Base-by-base conservation (phyloP, 2,797 vertebrate genomes). In the Siniperca scherzeri region DNA sequence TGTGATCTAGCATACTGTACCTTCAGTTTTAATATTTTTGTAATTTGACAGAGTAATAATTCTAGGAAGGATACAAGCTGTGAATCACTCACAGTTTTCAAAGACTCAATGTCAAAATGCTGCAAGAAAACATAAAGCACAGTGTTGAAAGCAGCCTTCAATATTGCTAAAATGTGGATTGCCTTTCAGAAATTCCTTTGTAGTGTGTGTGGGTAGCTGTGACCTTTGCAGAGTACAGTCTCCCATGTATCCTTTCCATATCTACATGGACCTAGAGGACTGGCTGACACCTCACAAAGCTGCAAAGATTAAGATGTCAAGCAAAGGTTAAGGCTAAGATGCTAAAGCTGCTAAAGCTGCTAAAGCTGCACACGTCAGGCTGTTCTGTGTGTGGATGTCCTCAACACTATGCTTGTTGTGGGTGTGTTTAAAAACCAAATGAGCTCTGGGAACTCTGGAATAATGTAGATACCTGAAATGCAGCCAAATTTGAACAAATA, bases 281-380 rank as follows among this genome's bases (percentile, higher is more conserved):
- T 9, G 67, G 76, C 85, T 85, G 88, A 91, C 88, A 88, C 87
- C 87, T 91, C 88, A 80, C 83, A 82, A 85, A 91, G 89, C 77
- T 73, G 88, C 85, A 88, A 91, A 94, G 91, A 94, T 94, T 92
- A 94, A 92, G 88, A 89, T 90, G 91, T 93, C 93, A 89, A 61
- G 85, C 84, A 86, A 93, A 94, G 92, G 91, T 88, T 92, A 88
- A 91, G 87, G 84, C 91, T 87, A 90, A 94, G 91, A 30, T 30
- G 30, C 30, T 30, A 30, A 30, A 30, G 30, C 82, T 77, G 76
- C 85, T 81, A 83, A 89, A 85, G 88, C 83, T 84, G 82, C 74
- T 77, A 87, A 87, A 91, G 91, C 91, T 30, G 83, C 83, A 74
- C 85, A 73, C 68, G 46, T 33, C 84, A 80, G 87, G 79, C 61